Evolutionary conservation across 1,140 invertebrate species (phyloP).

Genomic region (Macrostomum lignano): DNA sequence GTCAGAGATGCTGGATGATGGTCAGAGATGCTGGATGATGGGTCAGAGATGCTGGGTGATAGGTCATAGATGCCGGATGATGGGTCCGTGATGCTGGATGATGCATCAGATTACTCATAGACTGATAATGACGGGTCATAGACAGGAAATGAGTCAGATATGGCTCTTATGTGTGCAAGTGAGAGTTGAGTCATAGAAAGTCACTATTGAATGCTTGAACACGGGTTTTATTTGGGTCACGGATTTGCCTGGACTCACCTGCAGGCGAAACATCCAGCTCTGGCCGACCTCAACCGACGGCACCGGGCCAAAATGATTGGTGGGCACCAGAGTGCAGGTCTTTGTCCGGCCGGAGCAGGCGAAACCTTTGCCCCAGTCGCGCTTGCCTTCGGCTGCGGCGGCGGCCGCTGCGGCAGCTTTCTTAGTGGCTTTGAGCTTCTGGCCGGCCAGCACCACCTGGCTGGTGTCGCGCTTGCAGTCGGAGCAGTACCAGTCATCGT

Average conservation of each 20-base stretch:
- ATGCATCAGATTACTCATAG: too few species aligned
- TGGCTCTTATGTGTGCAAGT: too few species aligned
- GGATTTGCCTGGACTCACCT: constrained; percentile 31
- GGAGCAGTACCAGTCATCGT: constrained; percentile 55
- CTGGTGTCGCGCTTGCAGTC: constrained; percentile 45
- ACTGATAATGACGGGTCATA: too few species aligned
- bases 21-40: too few species aligned
- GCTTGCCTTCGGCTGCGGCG: neutral
- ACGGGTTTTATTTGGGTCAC: too few species aligned
- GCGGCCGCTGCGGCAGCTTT: constrained; percentile 36
- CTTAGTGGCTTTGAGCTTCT: constrained; percentile 37
- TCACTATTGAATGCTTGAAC: too few species aligned
- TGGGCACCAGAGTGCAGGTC: constrained; percentile 38
- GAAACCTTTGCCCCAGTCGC: constrained; percentile 34
- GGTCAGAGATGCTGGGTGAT: too few species aligned
- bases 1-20: too few species aligned
- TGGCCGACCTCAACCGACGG: constrained; percentile 57
- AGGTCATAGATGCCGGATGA: too few species aligned
- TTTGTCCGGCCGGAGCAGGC: constrained; percentile 45
- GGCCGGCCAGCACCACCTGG: constrained; percentile 45
- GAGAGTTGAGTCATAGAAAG: too few species aligned
- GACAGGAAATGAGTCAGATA: too few species aligned
- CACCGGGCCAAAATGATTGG: constrained; percentile 48
- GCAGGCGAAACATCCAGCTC: constrained; percentile 49
- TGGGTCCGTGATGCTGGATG: too few species aligned